Conservation (phyloP, 2,797 vertebrate species). For the Odontamblyopus lacepedii region DNA sequence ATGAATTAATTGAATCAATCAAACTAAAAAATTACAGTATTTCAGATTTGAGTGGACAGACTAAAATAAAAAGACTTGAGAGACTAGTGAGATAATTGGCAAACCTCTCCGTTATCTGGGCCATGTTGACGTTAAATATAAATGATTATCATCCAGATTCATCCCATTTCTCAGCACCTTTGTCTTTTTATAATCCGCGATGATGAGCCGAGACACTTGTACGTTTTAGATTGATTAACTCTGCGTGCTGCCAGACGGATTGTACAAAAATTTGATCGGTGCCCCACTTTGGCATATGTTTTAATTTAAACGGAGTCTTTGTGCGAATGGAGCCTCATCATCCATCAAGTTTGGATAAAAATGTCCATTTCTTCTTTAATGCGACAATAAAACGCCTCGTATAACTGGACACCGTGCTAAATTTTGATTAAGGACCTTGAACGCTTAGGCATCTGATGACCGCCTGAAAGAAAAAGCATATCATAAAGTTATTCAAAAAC, state of each 20-base stretch:
- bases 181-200: neutral
- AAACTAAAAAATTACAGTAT: neutral
- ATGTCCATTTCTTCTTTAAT: slow-evolving; percentile 57
- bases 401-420: slow-evolving; percentile 63
- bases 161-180: neutral
- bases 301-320: slow-evolving; percentile 8
- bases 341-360: slow-evolving; percentile 41
- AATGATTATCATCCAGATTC: neutral
- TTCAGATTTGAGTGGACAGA: neutral
- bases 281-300: slow-evolving; percentile 14
- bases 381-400: slow-evolving; percentile 59
- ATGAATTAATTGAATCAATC: no score
- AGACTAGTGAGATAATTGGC: neutral
- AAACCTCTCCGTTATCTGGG: neutral
- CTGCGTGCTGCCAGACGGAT: slow-evolving; percentile 11
- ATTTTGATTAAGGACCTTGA: slow-evolving; percentile 62
- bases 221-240: slow-evolving; percentile 14
- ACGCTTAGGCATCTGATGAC: slow-evolving; percentile 50
- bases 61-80: no score
- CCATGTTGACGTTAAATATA: neutral
- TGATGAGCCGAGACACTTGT: slow-evolving; percentile 1
- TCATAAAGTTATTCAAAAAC: slow-evolving; percentile 57
- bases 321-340: slow-evolving; percentile 31
- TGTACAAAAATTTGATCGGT: neutral
- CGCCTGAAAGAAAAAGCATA: slow-evolving; percentile 50